These are phyloP conservation scores for Drosophila ercepeae DNA, from an alignment of 1,140 invertebrate species.

Conservation along the genomic window DNA sequence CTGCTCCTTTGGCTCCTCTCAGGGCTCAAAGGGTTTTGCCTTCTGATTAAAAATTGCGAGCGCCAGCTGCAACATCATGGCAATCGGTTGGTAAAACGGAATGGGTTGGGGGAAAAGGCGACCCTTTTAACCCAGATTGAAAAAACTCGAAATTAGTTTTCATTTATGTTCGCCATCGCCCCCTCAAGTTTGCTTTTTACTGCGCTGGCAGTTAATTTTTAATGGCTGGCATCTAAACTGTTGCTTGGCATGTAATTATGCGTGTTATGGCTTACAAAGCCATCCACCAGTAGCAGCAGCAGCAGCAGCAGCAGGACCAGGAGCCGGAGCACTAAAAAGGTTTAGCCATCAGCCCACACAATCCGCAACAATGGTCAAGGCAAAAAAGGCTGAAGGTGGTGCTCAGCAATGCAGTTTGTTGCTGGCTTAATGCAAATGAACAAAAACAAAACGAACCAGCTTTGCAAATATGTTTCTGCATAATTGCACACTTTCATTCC, in stretches of 20 bases:
- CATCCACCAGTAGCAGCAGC: slow-evolving; percentile 15
- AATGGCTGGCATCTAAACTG: slow-evolving; percentile 71
- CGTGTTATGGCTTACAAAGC: slow-evolving; percentile 60
- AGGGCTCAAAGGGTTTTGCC: slow-evolving; percentile 62
- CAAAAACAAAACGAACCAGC: slow-evolving; percentile 57
- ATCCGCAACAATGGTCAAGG: slow-evolving; percentile 50
- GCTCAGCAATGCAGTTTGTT: slow-evolving; percentile 56
- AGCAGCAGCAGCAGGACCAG: neutral
- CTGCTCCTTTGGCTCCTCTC: slow-evolving; percentile 39
- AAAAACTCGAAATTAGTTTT: slow-evolving; percentile 81
- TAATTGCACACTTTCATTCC: slow-evolving; percentile 8
- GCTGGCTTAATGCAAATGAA: slow-evolving; percentile 57
- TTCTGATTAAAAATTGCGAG: slow-evolving; percentile 72
- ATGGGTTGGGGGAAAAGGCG: slow-evolving; percentile 18
- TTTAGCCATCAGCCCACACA: slow-evolving; percentile 5
- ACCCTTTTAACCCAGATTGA: slow-evolving; percentile 81
- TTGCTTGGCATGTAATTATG: slow-evolving; percentile 77
- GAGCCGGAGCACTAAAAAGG: neutral
- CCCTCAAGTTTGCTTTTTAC: slow-evolving; percentile 44
- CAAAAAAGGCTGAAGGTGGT: neutral
- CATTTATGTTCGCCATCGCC: slow-evolving; percentile 62
- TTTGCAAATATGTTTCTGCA: slow-evolving; percentile 19
- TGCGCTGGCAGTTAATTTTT: slow-evolving; percentile 74
- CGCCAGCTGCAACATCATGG: slow-evolving; percentile 33
- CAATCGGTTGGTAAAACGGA: slow-evolving; percentile 5